Evolutionary conservation across 2,797 vertebrate genomes (phyloP).

Genomic region (Acanthurus lineatus): DNA sequence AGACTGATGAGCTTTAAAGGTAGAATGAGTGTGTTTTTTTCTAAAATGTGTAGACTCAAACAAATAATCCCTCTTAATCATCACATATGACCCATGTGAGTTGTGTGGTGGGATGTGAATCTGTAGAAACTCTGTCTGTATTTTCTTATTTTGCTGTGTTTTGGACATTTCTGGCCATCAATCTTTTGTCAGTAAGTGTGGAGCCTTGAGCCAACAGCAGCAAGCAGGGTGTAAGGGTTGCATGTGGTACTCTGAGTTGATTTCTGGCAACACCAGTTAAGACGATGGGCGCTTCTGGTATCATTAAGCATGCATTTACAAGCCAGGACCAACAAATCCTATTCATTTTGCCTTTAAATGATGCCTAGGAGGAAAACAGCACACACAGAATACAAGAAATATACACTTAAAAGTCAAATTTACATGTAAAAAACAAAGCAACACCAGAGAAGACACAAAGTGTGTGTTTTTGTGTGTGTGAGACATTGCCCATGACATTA

Average conservation of each 20-base stretch:
- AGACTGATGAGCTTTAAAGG: background rate
- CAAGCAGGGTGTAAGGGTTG: too few species aligned
- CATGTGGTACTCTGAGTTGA: too few species aligned
- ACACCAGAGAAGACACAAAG: background rate
- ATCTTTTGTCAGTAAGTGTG: too few species aligned
- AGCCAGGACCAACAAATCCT: background rate
- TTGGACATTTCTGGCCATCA: background rate
- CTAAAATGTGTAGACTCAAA: background rate
- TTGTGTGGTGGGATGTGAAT: too few species aligned
- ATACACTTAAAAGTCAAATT: background rate
- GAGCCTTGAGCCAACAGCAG: too few species aligned
- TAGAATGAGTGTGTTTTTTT: background rate
- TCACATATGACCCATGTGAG: background rate
- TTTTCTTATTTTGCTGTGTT: background rate
- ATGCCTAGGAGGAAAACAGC: background rate
- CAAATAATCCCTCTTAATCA: background rate
- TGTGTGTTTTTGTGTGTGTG: background rate
- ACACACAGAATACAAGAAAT: background rate
- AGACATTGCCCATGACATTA: slow-evolving; percentile 48
- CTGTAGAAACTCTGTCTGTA: background rate
- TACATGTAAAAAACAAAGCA: background rate
- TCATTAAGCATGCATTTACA: background rate
- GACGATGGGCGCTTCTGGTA: too few species aligned
- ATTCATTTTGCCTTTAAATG: background rate
- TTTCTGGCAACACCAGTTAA: too few species aligned